These are phyloP conservation scores for Geococcyx californianus DNA, from an alignment of 2,113 vertebrate species.

Conservation along the genomic window DNA sequence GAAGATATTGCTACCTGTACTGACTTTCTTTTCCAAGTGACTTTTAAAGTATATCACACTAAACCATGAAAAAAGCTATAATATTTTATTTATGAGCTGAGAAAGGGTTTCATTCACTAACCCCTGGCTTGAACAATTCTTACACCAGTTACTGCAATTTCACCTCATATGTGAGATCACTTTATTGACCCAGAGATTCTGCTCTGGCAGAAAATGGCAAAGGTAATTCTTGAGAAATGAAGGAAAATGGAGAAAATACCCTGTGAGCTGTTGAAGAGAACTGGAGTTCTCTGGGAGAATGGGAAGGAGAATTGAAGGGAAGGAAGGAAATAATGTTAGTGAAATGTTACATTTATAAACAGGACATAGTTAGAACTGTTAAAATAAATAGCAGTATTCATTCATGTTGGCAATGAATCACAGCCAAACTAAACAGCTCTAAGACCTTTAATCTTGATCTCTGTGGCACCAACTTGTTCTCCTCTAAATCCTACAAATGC, in stretches of 20 bases:
- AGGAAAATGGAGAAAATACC: background rate
- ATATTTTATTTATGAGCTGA: background rate
- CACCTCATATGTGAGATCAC: background rate
- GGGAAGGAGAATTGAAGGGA: background rate
- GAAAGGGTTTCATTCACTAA: background rate
- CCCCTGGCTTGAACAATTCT: background rate
- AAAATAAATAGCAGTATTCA: conserved; percentile 25
- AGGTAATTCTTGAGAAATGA: background rate
- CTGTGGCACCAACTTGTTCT: background rate
- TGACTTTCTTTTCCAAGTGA: background rate
- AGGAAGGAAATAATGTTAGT: background rate
- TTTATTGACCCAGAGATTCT: background rate
- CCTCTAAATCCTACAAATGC: background rate
- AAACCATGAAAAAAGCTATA: background rate
- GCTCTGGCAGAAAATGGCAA: background rate
- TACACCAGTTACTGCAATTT: background rate
- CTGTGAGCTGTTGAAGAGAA: background rate
- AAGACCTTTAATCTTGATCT: background rate
- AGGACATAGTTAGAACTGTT: background rate
- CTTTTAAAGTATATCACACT: conserved; percentile 10
- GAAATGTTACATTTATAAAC: conserved; percentile 22
- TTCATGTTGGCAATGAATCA: conserved; percentile 1
- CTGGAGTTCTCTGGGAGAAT: too few relatives aligned
- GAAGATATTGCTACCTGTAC: background rate
- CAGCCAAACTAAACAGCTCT: conserved; percentile 13